Evolutionary conservation across 2,888 invertebrate species (phyloP).

Genomic region (Heliconius hortense): DNA sequence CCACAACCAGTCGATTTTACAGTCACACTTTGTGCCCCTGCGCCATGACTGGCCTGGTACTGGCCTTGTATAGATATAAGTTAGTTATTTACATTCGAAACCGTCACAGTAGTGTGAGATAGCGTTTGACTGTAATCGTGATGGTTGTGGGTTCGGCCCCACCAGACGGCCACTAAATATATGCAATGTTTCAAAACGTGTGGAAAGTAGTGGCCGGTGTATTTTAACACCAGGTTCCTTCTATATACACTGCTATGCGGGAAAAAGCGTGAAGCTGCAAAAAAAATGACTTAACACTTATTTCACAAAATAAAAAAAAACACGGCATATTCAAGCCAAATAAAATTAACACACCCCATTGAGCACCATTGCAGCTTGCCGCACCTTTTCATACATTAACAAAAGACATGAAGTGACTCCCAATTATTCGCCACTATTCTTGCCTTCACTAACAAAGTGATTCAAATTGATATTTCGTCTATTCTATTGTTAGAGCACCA

Average conservation of each 20-base stretch:
- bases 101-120: too few relatives aligned
- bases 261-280: neutral
- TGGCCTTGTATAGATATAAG: too few relatives aligned
- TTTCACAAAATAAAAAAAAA: neutral
- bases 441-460: slow-evolving; percentile 1
- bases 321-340: neutral
- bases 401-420: slow-evolving; percentile 13
- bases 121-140: too few relatives aligned
- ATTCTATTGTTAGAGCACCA: slow-evolving; percentile 8
- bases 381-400: slow-evolving; percentile 12
- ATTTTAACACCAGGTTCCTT: neutral
- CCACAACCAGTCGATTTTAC: too few relatives aligned
- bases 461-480: slow-evolving; percentile 22
- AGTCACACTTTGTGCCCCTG: too few relatives aligned
- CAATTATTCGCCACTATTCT: slow-evolving; percentile 11
- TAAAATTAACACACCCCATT: slow-evolving; percentile 17
- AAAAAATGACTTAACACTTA: neutral
- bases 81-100: too few relatives aligned
- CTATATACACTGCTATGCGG: too few relatives aligned
- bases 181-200: too few relatives aligned
- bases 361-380: neutral
- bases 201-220: too few relatives aligned
- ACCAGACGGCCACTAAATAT: too few relatives aligned
- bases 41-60: too few relatives aligned
- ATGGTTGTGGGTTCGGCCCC: too few relatives aligned